These are phyloP conservation scores for Mythimna lalbum DNA, from an alignment of 2,888 invertebrate species.

Conservation along the genomic window DNA sequence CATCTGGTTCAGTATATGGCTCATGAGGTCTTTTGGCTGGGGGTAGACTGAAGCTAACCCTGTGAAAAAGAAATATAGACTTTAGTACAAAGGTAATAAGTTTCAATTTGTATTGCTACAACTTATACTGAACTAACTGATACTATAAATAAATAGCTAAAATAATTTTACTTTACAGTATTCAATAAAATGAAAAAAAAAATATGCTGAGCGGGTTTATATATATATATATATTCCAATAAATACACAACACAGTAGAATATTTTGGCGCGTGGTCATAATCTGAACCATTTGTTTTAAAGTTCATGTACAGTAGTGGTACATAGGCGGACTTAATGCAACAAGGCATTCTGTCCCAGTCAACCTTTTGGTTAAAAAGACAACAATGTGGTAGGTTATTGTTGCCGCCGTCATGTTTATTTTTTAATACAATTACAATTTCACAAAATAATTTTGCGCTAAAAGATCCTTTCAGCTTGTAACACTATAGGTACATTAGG, in stretches of 20 bases:
- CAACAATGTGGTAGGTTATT: too few species aligned
- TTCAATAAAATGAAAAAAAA: background rate
- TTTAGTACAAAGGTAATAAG: background rate
- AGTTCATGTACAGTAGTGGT: too few species aligned
- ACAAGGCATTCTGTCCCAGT: too few species aligned
- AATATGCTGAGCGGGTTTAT: background rate
- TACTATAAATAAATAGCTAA: background rate
- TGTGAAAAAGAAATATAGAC: constrained; percentile 72
- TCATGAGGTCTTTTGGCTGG: constrained; percentile 94
- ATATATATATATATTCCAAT: background rate
- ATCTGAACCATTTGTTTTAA: too few species aligned
- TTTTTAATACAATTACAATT: too few species aligned
- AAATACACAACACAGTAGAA: too few species aligned
- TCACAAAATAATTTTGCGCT: background rate
- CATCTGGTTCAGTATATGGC: constrained; percentile 93
- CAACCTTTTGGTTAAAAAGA: too few species aligned
- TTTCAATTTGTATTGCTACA: background rate
- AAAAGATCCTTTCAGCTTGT: background rate
- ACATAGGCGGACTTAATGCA: too few species aligned
- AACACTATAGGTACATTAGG: background rate
- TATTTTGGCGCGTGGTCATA: too few species aligned
- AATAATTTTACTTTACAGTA: background rate
- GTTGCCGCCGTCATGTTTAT: too few species aligned
- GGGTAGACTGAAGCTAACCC: constrained; percentile 96
- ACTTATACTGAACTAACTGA: background rate